Evolutionary conservation across 1,140 invertebrate species (phyloP).

Genomic region (Neodiprion fabricii): DNA sequence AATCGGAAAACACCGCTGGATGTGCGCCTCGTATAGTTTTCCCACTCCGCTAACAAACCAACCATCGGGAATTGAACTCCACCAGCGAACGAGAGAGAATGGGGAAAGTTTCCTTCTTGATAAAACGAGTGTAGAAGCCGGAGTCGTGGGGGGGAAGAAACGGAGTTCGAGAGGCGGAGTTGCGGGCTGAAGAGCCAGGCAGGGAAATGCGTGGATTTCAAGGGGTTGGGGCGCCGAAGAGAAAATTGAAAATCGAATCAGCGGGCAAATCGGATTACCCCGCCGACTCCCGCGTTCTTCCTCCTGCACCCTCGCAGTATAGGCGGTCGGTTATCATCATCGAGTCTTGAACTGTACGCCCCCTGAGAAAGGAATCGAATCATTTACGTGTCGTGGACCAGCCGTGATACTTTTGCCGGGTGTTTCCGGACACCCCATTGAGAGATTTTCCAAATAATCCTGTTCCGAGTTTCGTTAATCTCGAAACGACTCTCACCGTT

Average conservation of each 20-base stretch:
- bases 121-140: conserved; percentile 6
- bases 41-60: conserved; percentile 4
- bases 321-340: conserved; percentile 20
- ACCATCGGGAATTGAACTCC: neutral
- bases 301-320: conserved; percentile 12
- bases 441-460: neutral
- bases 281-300: conserved; percentile 30
- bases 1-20: neutral
- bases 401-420: conserved; percentile 15
- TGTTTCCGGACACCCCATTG: neutral
- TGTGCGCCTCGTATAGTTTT: neutral
- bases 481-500: neutral
- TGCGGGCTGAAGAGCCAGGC: conserved; percentile 11
- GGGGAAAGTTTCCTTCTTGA: conserved; percentile 10
- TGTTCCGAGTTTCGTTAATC: neutral
- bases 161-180: conserved; percentile 16
- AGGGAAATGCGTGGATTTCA: conserved; percentile 41
- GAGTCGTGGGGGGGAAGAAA: conserved; percentile 10
- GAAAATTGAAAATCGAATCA: conserved; percentile 56
- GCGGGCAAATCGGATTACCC: conserved; percentile 50
- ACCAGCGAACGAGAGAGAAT: neutral
- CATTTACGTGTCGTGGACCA: conserved; percentile 30
- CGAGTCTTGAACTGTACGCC: conserved; percentile 13
- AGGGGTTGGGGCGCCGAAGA: conserved; percentile 38
- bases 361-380: conserved; percentile 33